phyloP scores from a whole-genome alignment of 1,140 invertebrate species.

The Coenobita brevimanus region DNA sequence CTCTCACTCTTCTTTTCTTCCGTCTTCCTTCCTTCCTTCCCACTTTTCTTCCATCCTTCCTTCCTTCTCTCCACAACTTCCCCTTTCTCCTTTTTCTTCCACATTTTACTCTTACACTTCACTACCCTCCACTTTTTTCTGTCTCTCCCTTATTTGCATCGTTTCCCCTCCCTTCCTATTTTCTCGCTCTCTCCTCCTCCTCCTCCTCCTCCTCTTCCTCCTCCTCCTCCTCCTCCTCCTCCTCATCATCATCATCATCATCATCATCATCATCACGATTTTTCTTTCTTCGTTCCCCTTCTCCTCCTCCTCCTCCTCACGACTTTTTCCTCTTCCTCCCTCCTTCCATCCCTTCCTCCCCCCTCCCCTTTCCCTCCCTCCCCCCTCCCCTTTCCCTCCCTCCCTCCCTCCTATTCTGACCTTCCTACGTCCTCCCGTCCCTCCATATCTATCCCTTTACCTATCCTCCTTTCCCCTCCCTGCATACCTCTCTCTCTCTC shows the following conservation, averaged over 20 bases:
- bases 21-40: background rate
- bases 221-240: background rate
- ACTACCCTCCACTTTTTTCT: background rate
- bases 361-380: background rate
- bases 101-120: conserved; percentile 1
- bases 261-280: too few relatives aligned
- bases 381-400: too few relatives aligned
- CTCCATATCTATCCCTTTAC: too few relatives aligned
- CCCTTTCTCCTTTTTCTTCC: background rate
- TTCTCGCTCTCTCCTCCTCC: background rate
- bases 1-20: background rate
- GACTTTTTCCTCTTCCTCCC: background rate
- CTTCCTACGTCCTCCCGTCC: too few relatives aligned
- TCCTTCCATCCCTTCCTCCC: background rate
- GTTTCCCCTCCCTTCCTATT: background rate
- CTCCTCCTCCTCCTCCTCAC: background rate
- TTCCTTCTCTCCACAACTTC: background rate
- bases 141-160: background rate
- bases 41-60: background rate
- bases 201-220: background rate
- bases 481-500: background rate
- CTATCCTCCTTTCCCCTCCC: too few relatives aligned
- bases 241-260: too few relatives aligned
- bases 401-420: too few relatives aligned
- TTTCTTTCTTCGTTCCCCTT: background rate